Evolutionary conservation across 2,888 invertebrate genomes (phyloP), one percentile per base, ranked within the genome.

Genomic region (Epistrophe eligans): DNA sequence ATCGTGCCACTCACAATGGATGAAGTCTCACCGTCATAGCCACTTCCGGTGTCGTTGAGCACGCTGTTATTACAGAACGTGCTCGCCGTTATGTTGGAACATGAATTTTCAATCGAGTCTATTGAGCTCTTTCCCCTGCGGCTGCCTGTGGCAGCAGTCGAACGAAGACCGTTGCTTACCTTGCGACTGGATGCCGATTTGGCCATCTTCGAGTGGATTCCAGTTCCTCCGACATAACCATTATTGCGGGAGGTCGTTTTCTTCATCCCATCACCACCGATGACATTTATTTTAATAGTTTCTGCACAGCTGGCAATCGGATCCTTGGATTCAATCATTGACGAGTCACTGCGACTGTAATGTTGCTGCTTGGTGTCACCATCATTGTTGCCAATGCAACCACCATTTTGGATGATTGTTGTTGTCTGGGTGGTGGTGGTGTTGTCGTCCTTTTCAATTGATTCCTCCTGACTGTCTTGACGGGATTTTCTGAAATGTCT

Each of bases 401-500:
- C 87, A 13, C 76, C 88, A 71, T 90, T 90, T 40, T 89, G 88
- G 40, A 85, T 89, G 57, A 90, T 89, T 66, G 90, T 90, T 64
- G 91, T 92, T 1, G 92, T 91, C 28, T 92, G 90, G 55, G 93
- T 90, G 32, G 90, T 89, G 40, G 90, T 90, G 0, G 90, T 90
- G 17, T 89, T 90, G 58, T 92, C 92, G 43, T 93, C 92, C 87
- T 92, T 92, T 72, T 91, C 91, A 32, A 91, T 91, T 55, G 92
- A 91, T 50, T 92, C 89, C 45, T 91, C 93, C 77, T 93, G 91
- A 5, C 92, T 93, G 60, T 93, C 93, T 87, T 93, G 90, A 1
- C 93, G 90, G 89, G 92, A 79, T 92, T 93, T 91, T 89, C 92
- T 84, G 90, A 91, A 89, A 90, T 90, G 94, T 90, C 91, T 94